Evolutionary conservation across 2,797 vertebrate species (phyloP), one percentile per base, ranked within the genome.

Genomic region (Sternarchorhynchus goeldii): DNA sequence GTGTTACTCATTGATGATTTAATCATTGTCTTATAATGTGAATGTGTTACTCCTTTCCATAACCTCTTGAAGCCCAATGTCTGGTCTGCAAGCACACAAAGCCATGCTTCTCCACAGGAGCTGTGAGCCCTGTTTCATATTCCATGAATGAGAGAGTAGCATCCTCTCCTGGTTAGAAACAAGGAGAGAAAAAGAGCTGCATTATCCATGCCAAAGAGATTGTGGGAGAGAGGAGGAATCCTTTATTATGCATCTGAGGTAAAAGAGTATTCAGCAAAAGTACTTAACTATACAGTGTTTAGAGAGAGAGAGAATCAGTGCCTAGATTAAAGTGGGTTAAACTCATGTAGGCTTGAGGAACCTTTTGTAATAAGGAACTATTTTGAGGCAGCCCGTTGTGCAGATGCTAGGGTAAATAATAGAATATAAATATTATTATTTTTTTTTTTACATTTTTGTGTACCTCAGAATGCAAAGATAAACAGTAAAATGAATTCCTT

Each of bases 121-220:
- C 69, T n/a, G 18, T 31, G 57, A 18, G 2, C 1, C 31, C 21
- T 20, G n/a, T 5, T 60, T 62, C 67, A 41, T 65, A 21, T 31
- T 72, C 81, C 80, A 90, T 89, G 82, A 87, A 76, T 91, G 80
- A 90, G 90, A 85, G 80, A 89, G 85, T 85, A 92, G 92, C 89
- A 88, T 70, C 91, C 91, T 89, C 93, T 93, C 86, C 89, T 92
- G 93, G 92, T 87, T 71, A 79, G 85, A 88, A 82, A 80, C 60
- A 77, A 53, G 53, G 41, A 2, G 1, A 55, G 20, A 2, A 55
- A 20, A 36, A 45, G 16, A 10, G 29, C 6, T 25, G 31, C 7
- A 55, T 50, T 4, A 41, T 16, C 12, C 17, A 17, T 32, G 55
- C 60, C 65, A 67, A 45, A 50, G 0, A 50, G 8, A 29, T 12